Conservation (phyloP, 2,113 vertebrate species). For the Catharus fuscescens region DNA sequence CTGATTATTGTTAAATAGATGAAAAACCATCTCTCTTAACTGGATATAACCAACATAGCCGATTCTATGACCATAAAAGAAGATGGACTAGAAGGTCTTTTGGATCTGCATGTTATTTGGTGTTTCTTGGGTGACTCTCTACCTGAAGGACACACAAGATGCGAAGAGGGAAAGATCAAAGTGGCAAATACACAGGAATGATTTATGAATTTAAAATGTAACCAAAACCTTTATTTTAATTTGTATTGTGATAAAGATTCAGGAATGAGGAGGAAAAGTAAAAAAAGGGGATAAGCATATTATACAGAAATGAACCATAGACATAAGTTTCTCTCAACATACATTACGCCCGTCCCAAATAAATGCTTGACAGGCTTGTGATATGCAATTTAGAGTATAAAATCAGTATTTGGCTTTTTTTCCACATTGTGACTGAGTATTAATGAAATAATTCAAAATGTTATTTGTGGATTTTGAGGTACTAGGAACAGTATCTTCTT, state of each 20-base stretch:
- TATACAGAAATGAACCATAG: not conserved
- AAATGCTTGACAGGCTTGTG: not conserved
- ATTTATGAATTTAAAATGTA: not conserved
- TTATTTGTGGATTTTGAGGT: conserved; percentile 61
- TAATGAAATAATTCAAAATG: conserved; percentile 55
- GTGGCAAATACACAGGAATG: not conserved
- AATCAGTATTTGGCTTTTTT: not conserved
- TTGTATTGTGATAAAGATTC: not conserved
- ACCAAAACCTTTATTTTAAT: not conserved
- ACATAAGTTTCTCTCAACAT: not conserved
- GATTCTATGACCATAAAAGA: not conserved
- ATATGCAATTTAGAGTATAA: not conserved
- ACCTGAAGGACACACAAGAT: not conserved
- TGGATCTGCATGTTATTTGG: not conserved
- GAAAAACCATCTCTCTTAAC: not conserved
- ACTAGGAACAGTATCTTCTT: conserved; percentile 55
- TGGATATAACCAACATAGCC: not conserved
- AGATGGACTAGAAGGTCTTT: not conserved
- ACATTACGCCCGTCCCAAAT: not conserved
- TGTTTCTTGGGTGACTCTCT: not conserved
- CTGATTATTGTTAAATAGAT: not conserved
- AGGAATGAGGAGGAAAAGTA: not conserved
- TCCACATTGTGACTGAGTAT: not conserved
- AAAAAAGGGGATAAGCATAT: not conserved
- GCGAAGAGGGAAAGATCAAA: not conserved